phyloP scores from a whole-genome alignment of 1,140 invertebrate species.

The Eubasilissa regina region DNA sequence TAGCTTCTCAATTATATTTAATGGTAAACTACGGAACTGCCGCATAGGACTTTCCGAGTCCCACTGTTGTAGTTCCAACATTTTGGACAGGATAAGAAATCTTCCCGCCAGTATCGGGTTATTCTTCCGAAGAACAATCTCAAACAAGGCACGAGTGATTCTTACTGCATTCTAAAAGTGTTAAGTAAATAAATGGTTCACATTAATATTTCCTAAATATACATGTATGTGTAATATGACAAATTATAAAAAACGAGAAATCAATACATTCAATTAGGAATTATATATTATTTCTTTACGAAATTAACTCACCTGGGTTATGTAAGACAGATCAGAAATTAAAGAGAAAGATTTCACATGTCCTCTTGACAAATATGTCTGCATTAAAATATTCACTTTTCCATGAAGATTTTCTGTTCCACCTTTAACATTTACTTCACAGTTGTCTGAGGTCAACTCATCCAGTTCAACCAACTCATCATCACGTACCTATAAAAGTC shows the following conservation, averaged over 20 bases:
- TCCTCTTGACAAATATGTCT: constrained; percentile 89
- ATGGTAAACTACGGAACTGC: constrained; percentile 87
- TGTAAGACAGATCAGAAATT: constrained; percentile 93
- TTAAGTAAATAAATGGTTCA: not conserved
- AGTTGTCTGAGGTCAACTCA: constrained; percentile 79
- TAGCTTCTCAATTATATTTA: constrained; percentile 87
- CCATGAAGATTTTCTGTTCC: constrained; percentile 92
- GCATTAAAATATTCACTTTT: constrained; percentile 98
- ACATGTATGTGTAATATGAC: no score
- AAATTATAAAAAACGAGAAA: not conserved
- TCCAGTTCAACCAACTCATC: constrained; percentile 96
- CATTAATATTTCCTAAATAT: no score
- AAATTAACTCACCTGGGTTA: constrained; percentile 82
- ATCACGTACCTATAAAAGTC: constrained; percentile 82
- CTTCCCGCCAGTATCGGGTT: constrained; percentile 91
- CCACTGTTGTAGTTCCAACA: constrained; percentile 94
- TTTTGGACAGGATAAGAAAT: constrained; percentile 88
- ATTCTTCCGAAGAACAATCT: constrained; percentile 91
- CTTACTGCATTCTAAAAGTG: constrained; percentile 86
- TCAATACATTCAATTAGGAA: constrained; percentile 49
- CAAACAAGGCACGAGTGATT: constrained; percentile 94
- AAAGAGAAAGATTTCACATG: constrained; percentile 90
- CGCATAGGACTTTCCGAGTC: constrained; percentile 87
- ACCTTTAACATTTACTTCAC: constrained; percentile 83
- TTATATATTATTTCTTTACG: no score